Evolutionary conservation across 2,888 invertebrate genomes (phyloP).

Genomic region (Lobophora halterata): DNA sequence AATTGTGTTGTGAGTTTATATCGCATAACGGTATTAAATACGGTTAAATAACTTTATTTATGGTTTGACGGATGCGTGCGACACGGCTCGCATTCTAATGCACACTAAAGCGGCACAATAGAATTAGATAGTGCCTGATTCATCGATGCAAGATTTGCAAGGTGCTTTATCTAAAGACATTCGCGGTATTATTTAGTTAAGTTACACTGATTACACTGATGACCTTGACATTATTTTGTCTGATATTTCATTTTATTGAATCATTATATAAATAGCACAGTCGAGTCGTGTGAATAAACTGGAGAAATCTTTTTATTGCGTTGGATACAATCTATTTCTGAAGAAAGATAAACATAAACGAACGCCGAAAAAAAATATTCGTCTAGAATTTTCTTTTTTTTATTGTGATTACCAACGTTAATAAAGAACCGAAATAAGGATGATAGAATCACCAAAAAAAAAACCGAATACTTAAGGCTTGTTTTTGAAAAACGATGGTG

Average conservation of each 20-base stretch:
- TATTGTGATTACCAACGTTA: slow-evolving; percentile 3
- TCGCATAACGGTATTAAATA: slow-evolving; percentile 57
- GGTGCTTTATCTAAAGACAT: slow-evolving; percentile 62
- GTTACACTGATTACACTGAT: slow-evolving; percentile 42
- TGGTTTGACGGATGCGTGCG: slow-evolving; percentile 47
- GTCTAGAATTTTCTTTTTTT: slow-evolving; percentile 1
- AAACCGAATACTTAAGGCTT: too few species aligned
- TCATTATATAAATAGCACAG: slow-evolving; percentile 11
- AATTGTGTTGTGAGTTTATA: slow-evolving; percentile 35
- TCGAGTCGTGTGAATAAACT: not conserved
- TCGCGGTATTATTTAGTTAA: slow-evolving; percentile 40
- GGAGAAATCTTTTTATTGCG: slow-evolving; percentile 4
- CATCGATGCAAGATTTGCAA: slow-evolving; percentile 66
- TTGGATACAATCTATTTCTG: slow-evolving; percentile 16
- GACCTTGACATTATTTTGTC: slow-evolving; percentile 27
- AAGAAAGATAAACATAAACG: slow-evolving; percentile 7
- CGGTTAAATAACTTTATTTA: slow-evolving; percentile 35
- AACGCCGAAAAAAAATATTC: not conserved
- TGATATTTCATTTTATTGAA: not conserved
- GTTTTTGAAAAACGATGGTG: too few species aligned
- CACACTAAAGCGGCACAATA: slow-evolving; percentile 58
- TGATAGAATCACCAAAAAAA: too few species aligned
- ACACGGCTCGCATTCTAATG: slow-evolving; percentile 57
- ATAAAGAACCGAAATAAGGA: not conserved
- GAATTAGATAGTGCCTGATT: slow-evolving; percentile 49